Base-by-base conservation (phyloP, 2,113 vertebrate genomes). In the Brienomyrus brachyistius region DNA sequence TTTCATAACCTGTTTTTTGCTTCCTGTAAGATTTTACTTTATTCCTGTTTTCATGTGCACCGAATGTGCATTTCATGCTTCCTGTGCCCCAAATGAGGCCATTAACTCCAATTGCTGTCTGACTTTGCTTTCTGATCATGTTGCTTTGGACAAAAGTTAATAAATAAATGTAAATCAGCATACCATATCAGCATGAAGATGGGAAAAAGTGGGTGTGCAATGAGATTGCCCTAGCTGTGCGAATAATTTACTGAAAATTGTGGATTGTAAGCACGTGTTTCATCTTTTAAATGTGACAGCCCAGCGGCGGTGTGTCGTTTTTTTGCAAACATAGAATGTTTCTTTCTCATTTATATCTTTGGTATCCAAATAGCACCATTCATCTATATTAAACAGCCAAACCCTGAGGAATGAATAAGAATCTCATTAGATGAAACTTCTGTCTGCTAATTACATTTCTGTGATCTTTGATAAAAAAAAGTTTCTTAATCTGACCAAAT, bases 381-480 rank as follows among this genome's bases (percentile, higher is more conserved):
- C 89, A 85, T 89, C 35, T 40, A 48, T 27, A 89, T 45, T 89
- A 85, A 59, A 85, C 45, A 45, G 35, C 31, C 54, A 40, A 17
- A 66, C 82, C 89, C 52, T 31, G 54, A 56, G 82, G 54, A 23
- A 54, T 8, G 77, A 84, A 85, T 84, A 54, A 48, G n/a, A 48
- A 89, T 85, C 51, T 74, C 50, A 89, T 89, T 54, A 89, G 8
- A 35, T 52, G 13, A 19, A 45, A 74, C 45, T 50, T 50, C 51
- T 43, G 21, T 59, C 43, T 48, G 21, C 21, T 47, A 56, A 62
- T 52, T 56, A 85, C 10, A 84, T 59, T 47, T 89, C 43, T 56
- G n/a, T 89, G 88, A 48, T 80, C 66, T 88, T 54, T 84, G 77
- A 89, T 59, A 84, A 77, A 83, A 35, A 35, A 56, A 40, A 83